Percentiles rank a stretch among this genome's conserved stretches.
These are phyloP conservation scores for Hypomecis atomaria DNA, from an alignment of 2,888 invertebrate genomes.

Conservation along the genomic window DNA sequence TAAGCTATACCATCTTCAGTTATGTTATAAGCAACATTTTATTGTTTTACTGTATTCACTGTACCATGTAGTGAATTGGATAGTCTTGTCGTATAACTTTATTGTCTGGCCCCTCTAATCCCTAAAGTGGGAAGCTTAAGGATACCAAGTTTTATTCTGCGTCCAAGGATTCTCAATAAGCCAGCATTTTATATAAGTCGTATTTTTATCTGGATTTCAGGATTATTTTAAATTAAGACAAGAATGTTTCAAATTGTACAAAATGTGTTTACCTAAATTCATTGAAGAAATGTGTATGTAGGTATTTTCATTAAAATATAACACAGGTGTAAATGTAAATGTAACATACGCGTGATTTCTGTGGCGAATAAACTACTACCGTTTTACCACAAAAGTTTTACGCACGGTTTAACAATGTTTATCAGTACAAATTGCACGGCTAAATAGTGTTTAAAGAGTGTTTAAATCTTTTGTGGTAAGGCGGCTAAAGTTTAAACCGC, in stretches of 20 bases:
- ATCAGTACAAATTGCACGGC: too few species aligned
- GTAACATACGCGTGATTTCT: too few species aligned
- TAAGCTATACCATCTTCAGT: too few species aligned
- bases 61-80: constrained; percentile 45
- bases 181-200: constrained; percentile 21
- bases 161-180: constrained; percentile 22
- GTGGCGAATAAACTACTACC: too few species aligned
- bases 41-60: constrained; percentile 18
- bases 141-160: constrained; percentile 26
- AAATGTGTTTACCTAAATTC: background rate
- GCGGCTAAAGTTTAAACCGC: too few species aligned
- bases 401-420: too few species aligned
- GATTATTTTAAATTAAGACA: constrained; percentile 2
- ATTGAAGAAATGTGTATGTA: background rate
- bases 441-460: too few species aligned
- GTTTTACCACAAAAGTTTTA: too few species aligned
- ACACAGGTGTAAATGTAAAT: too few species aligned
- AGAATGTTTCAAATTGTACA: background rate
- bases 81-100: constrained; percentile 70
- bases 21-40: too few species aligned
- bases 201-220: constrained; percentile 30
- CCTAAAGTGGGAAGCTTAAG: constrained; percentile 52
- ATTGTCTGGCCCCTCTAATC: constrained; percentile 66
- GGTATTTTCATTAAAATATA: background rate
- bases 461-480: too few species aligned